These are phyloP conservation scores for Schizopygopsis malacanthus DNA, from an alignment of 2,797 vertebrate species.

Conservation along the genomic window DNA sequence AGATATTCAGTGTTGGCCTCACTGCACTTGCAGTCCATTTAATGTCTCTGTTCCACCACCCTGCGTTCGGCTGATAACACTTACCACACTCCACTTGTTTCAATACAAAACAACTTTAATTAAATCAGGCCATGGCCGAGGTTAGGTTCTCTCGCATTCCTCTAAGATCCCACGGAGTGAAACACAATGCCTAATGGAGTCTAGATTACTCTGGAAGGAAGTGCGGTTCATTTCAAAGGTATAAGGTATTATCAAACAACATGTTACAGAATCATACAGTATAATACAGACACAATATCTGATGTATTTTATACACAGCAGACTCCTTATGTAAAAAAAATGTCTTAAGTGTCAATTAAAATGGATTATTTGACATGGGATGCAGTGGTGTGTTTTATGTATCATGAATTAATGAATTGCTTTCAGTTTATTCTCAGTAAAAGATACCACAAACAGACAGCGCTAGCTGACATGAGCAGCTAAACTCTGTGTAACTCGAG, in stretches of 20 bases:
- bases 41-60: slow-evolving; percentile 61
- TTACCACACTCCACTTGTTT: slow-evolving; percentile 63
- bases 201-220: slow-evolving; percentile 21
- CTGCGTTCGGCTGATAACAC: slow-evolving; percentile 60
- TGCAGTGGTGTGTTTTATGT: slow-evolving; percentile 3
- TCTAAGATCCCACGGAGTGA: slow-evolving; percentile 26
- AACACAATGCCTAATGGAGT: slow-evolving; percentile 37
- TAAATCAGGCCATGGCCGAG: slow-evolving; percentile 55
- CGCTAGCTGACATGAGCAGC: slow-evolving; percentile 41
- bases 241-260: background rate
- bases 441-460: slow-evolving; percentile 27
- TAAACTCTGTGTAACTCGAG: slow-evolving; percentile 51
- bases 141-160: slow-evolving; percentile 48
- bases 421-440: slow-evolving; percentile 39
- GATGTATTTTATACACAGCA: background rate
- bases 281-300: background rate
- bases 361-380: background rate
- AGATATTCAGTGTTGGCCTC: slow-evolving; percentile 36
- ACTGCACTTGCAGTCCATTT: slow-evolving; percentile 49
- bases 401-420: slow-evolving; percentile 27
- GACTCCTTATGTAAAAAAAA: background rate
- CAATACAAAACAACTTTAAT: slow-evolving; percentile 58
- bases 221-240: background rate
- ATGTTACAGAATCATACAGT: background rate
- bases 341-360: background rate